Base-by-base conservation (phyloP, 2,888 invertebrate genomes). In the Strigamia transsilvanica region DNA sequence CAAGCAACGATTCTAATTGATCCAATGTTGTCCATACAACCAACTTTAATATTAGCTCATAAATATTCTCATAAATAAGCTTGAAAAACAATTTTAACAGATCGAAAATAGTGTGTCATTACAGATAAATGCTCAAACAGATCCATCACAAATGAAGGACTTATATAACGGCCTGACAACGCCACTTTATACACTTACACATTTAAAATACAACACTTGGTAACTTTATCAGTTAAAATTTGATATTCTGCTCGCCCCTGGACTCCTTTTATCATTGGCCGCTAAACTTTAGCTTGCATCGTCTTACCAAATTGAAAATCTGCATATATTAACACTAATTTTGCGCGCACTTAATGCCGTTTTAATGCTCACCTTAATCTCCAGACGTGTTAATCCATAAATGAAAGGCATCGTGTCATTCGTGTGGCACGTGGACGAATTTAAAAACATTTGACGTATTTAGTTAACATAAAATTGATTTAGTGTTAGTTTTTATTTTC, bases 381-480 rank as follows among this genome's bases (percentile, higher is more conserved):
- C 73, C 1, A 73, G 32, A 32, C 73, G 73, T 73, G 73, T 13
- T 73, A 73, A 73, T 73, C 73, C 73, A 73, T 73, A 73, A 73
- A 32, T 73, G 73, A 73, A 73, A 73, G 32, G 73, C 73, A 15
- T 56, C 56, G 3, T 73, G 27, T 27, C 13, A 73, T 27, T 56
- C 56, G 3, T 73, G 27, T 27, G 32, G 32, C 73, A 73, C 73
- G 73, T 73, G 73, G 12, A 7, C 32, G 13, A 73, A 73, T 73
- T 73, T 27, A 73, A 73, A 73, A 32, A 15, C 32, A 56, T 27
- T 73, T 73, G 73, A 73, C 73, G 18, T 56, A 18, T 18, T 18
- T 18, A 56, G 27, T 73, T 73, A 32, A 73, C 32, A 73, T 73
- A 73, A 73, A 73, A 73, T 73, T 73, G 73, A 32, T 73, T 73